phyloP scores from a whole-genome alignment of 2,888 invertebrate species.

The Eupeodes luniger region DNA sequence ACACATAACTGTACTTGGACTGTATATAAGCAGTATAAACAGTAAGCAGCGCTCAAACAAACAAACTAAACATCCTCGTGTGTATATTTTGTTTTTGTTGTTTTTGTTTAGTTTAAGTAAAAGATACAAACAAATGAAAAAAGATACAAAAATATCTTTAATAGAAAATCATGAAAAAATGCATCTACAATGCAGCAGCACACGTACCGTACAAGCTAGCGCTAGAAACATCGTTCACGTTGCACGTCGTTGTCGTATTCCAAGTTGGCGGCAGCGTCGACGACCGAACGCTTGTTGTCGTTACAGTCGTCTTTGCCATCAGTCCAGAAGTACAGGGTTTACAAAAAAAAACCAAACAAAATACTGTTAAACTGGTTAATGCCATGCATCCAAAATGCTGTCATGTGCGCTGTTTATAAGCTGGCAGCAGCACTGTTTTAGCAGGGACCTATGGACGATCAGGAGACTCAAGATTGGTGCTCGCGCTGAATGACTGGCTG shows the following conservation, averaged over 20 bases:
- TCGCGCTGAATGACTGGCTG: not conserved
- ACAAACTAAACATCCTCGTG: slow-evolving; percentile 34
- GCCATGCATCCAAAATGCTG: slow-evolving; percentile 59
- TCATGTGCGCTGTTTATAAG: slow-evolving; percentile 54
- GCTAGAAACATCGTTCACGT: slow-evolving; percentile 69
- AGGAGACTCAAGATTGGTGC: slow-evolving; percentile 35
- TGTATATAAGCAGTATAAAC: slow-evolving; percentile 2
- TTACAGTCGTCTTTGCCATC: not conserved
- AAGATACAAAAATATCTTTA: not conserved
- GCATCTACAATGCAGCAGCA: slow-evolving; percentile 47
- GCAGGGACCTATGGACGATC: slow-evolving; percentile 30
- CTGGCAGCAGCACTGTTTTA: not conserved
- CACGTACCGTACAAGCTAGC: slow-evolving; percentile 57
- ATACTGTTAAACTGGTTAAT: slow-evolving; percentile 59
- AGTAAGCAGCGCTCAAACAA: not conserved
- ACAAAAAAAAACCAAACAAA: not conserved
- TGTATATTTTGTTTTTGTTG: not conserved
- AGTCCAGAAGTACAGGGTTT: not conserved
- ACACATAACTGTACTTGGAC: slow-evolving; percentile 59
- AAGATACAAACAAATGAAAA: slow-evolving; percentile 17
- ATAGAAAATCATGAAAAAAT: slow-evolving; percentile 34
- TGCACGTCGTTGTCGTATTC: slow-evolving; percentile 45
- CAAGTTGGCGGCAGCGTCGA: too few relatives aligned
- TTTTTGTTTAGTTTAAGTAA: slow-evolving; percentile 4
- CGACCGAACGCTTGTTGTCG: not conserved